Percentiles rank a stretch among this genome's conserved stretches.
Evolutionary conservation across 2,797 vertebrate genomes (phyloP).

Genomic region (Trachurus trachurus): DNA sequence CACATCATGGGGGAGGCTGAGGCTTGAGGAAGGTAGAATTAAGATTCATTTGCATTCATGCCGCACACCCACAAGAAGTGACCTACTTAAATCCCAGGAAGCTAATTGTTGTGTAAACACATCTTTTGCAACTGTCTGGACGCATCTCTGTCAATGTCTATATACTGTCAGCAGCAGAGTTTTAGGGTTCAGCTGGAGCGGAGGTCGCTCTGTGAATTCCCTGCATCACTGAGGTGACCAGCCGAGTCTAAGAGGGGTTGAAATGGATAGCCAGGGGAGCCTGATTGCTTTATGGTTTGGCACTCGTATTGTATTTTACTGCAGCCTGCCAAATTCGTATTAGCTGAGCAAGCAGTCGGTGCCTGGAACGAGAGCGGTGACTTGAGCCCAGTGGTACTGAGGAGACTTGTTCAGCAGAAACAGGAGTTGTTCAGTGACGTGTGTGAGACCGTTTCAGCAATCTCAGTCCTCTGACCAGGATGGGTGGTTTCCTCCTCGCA

Average conservation of each 20-base stretch:
- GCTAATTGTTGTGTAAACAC: constrained; percentile 56
- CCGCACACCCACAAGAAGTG: constrained; percentile 66
- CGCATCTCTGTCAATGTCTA: constrained; percentile 3
- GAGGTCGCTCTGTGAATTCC: constrained; percentile 11
- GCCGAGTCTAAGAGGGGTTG: constrained; percentile 1
- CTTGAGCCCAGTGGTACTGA: constrained; percentile 9
- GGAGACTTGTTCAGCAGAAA: constrained; percentile 15
- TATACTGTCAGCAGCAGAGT: constrained; percentile 1
- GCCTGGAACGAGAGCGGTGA: constrained; percentile 29
- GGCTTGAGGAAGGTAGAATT: constrained; percentile 61
- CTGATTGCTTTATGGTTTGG: constrained; percentile 38
- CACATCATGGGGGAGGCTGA: constrained; percentile 50
- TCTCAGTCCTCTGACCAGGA: constrained; percentile 29
- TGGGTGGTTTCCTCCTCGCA: constrained; percentile 40
- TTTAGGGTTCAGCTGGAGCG: constrained; percentile 13
- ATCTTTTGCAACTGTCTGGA: constrained; percentile 31
- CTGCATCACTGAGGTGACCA: constrained; percentile 28
- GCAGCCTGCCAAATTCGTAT: constrained; percentile 52
- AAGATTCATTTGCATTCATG: constrained; percentile 68
- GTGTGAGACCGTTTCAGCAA: constrained; percentile 4
- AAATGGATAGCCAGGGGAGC: constrained; percentile 31
- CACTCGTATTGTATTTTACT: constrained; percentile 55
- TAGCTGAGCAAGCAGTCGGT: constrained; percentile 50
- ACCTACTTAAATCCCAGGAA: constrained; percentile 72
- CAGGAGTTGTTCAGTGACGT: constrained; percentile 20